Base-by-base conservation (phyloP, 2,888 invertebrate genomes). In the Eudasyphora cyanicolor region DNA sequence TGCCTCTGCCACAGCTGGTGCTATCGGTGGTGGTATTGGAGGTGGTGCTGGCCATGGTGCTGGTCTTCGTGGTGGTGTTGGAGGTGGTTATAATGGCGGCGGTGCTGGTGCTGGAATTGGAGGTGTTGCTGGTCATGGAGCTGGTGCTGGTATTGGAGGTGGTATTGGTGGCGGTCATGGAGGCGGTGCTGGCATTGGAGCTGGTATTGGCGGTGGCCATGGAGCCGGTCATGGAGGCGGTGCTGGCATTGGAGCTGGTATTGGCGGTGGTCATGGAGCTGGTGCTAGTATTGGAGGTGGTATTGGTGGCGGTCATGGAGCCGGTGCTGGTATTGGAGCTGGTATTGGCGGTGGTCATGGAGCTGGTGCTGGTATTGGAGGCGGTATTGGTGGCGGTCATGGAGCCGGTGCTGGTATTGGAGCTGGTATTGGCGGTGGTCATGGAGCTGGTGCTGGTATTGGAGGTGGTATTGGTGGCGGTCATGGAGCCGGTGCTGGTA, bases 281-380 rank as follows among this genome's bases (percentile, higher is more conserved):
- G 35, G 35, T 35, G 35, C 6, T 35, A 35, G 10, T 35, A 10
- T 7, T 35, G 6, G 10, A 7, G 10, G 35, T 10, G n/a, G n/a
- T 49, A 7, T 7, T n/a, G 49, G 49, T 14, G 19, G 19, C 19
- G 17, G 19, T 51, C 14, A 17, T 51, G 51, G 51, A 17, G 45
- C 6, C 73, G 24, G 38, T 45, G n/a, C n/a, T n/a, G 45, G 45
- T 45, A 12, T 45, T 71, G 35, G 6, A 67, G 27, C 35, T 32
- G n/a, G 76, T 38, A 24, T 76, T 45, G 45, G 45, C 45, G 45
- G 10, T 45, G 51, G 51, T 51, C 51, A 7, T 19, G 17, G 19
- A 14, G 57, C 21, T 24, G 24, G 24, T 57, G 24, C 24, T 57
- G 57, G 57, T n/a, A n/a, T n/a, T n/a, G n/a, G n/a, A n/a, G n/a